These are phyloP conservation scores for Heteronetta atricapilla DNA, from an alignment of 2,113 vertebrate genomes.

Conservation along the genomic window DNA sequence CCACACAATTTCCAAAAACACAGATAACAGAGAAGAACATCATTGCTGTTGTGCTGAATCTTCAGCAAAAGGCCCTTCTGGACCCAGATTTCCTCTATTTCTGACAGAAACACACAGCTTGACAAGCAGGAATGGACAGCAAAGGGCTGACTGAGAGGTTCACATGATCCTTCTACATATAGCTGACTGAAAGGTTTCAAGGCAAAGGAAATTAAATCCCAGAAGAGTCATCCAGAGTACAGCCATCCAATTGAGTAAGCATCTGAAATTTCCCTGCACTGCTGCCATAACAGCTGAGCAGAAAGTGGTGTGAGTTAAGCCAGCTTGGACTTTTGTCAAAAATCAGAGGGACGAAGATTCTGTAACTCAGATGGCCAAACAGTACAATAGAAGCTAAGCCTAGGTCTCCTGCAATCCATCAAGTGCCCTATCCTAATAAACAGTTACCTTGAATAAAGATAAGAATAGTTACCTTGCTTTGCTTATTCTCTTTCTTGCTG, in stretches of 20 bases:
- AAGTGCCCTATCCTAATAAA: not conserved
- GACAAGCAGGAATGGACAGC: not conserved
- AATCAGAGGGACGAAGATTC: not conserved
- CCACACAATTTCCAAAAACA: not conserved
- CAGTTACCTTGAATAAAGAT: not conserved
- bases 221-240: not conserved
- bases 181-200: not conserved
- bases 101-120: not conserved
- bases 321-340: not conserved
- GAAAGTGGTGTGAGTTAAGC: not conserved
- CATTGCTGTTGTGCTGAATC: not conserved
- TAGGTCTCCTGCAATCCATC: not conserved
- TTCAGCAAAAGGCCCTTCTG: not conserved
- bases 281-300: not conserved
- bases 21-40: not conserved
- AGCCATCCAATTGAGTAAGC: not conserved
- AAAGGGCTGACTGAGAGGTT: not conserved
- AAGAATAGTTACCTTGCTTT: not conserved
- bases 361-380: not conserved
- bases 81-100: not conserved
- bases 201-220: not conserved
- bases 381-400: not conserved
- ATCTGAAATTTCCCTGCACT: not conserved
- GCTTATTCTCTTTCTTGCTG: not conserved
- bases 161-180: not conserved